These are phyloP conservation scores for Drosophila arawakana DNA, from an alignment of 1,140 invertebrate species.

Conservation along the genomic window DNA sequence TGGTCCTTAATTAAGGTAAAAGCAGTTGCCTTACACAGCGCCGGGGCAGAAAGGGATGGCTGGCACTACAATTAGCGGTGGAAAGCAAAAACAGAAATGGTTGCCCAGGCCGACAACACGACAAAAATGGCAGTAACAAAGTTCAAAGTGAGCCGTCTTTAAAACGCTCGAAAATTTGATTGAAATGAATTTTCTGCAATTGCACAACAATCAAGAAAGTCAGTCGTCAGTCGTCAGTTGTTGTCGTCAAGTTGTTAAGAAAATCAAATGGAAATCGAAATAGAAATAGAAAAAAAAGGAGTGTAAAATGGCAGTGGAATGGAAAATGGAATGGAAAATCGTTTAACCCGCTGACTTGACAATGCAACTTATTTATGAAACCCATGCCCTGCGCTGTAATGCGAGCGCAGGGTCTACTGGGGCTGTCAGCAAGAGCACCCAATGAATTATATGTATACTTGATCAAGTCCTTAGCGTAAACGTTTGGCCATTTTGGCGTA, in stretches of 20 bases:
- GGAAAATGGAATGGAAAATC: slow-evolving; percentile 25
- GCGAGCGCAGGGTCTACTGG: too few species aligned
- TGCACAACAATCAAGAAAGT: slow-evolving; percentile 40
- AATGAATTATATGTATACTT: too few species aligned
- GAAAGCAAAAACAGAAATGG: background rate
- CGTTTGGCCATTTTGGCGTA: too few species aligned
- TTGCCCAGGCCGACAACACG: slow-evolving; percentile 5
- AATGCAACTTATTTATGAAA: background rate
- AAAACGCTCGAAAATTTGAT: slow-evolving; percentile 6
- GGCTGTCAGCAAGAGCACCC: too few species aligned
- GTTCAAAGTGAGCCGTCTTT: slow-evolving; percentile 32
- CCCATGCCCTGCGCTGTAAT: background rate
- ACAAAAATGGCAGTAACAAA: slow-evolving; percentile 3
- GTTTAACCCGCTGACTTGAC: slow-evolving; percentile 22
- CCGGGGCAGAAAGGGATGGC: background rate
- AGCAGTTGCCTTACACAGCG: slow-evolving; percentile 33
- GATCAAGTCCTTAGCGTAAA: too few species aligned
- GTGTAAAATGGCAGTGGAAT: too few species aligned
- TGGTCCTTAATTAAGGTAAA: slow-evolving; percentile 67
- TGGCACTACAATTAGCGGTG: slow-evolving; percentile 40
- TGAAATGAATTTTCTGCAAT: slow-evolving; percentile 43
- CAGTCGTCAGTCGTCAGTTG: background rate
- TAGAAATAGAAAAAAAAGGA: slow-evolving; percentile 11
- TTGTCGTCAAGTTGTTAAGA: slow-evolving; percentile 14
- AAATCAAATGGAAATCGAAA: slow-evolving; percentile 26